Evolutionary conservation across 2,888 invertebrate genomes (phyloP), one percentile per base, ranked within the genome.

Genomic region (Mythimna lalbum): DNA sequence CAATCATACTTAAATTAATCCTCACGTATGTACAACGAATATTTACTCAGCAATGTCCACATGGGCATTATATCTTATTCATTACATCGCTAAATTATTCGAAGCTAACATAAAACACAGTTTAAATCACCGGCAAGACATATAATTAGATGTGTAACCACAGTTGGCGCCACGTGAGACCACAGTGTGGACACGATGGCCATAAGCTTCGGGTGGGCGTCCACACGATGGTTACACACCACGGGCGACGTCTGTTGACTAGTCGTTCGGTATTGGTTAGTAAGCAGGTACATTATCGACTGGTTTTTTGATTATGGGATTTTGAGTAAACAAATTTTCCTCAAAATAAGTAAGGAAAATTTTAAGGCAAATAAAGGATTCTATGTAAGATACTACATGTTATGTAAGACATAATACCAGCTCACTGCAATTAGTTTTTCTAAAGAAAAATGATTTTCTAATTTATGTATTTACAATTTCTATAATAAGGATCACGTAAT

Each of bases 121-220:
- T 14, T n/a, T 23, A 47, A 66, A 60, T 73, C 31, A 69, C 60
- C 21, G 17, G 19, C 21, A 33, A 64, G 63, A 14, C 56, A 62
- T 69, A 76, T 80, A 62, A 76, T 76, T 76, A 73, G 31, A 76
- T 56, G 55, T 63, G 59, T 59, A 63, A 76, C 14, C 50, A 63
- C 47, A 49, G 43, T 31, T 55, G 33, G 23, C 52, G 36, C 50
- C 68, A 69, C 65, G 81, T 80, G 71, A 62, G 55, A 17, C 27
- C 47, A 27, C 17, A 12, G 62, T 81, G 77, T 61, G 65, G 63
- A 47, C 70, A 81, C 59, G 62, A 43, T 43, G 50, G 14, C 39
- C 77, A 81, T 66, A 78, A 17, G 49, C 55, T 33, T 76, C 39
- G n/a, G 31, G 56, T 50, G 56, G 62, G 57, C 47, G 76, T 50